A percentile compares a stretch with the other conserved stretches of the same genome.
phyloP scores from a whole-genome alignment of 2,888 invertebrate genomes.

The Epirrhoe alternata region DNA sequence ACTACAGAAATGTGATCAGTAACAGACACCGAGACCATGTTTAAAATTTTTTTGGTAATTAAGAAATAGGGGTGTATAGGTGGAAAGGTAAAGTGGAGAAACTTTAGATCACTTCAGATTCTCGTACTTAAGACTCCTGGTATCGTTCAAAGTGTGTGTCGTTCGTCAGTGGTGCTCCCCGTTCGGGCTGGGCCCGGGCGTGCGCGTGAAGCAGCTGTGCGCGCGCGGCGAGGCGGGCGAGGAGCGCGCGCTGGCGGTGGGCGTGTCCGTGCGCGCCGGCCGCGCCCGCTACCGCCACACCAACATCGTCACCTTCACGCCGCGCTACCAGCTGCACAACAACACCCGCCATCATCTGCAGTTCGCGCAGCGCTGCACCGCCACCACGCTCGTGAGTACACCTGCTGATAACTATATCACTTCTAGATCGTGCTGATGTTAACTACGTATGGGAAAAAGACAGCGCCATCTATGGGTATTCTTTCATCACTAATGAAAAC shows the following conservation, averaged over 20 bases:
- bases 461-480: no score
- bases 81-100: no score
- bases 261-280: slow-evolving; percentile 94
- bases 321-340: slow-evolving; percentile 97
- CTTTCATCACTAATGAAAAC: no score
- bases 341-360: slow-evolving; percentile 91
- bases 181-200: slow-evolving; percentile 93
- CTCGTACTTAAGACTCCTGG: no score
- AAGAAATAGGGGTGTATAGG: no score
- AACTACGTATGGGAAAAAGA: no score
- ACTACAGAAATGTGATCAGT: no score
- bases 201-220: slow-evolving; percentile 87
- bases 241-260: slow-evolving; percentile 91
- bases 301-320: slow-evolving; percentile 96
- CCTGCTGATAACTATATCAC: no score
- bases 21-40: no score
- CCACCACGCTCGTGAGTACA: slow-evolving; percentile 87
- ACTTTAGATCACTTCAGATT: no score
- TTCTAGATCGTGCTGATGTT: no score
- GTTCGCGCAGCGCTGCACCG: slow-evolving; percentile 95
- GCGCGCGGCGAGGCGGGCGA: slow-evolving; percentile 73
- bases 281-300: slow-evolving; percentile 95
- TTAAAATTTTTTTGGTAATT: no score
- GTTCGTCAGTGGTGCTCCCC: slow-evolving; percentile 92
- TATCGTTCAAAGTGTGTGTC: background rate